Evolutionary conservation across 2,888 invertebrate genomes (phyloP).

Genomic region (Ischnus inquisitorius): DNA sequence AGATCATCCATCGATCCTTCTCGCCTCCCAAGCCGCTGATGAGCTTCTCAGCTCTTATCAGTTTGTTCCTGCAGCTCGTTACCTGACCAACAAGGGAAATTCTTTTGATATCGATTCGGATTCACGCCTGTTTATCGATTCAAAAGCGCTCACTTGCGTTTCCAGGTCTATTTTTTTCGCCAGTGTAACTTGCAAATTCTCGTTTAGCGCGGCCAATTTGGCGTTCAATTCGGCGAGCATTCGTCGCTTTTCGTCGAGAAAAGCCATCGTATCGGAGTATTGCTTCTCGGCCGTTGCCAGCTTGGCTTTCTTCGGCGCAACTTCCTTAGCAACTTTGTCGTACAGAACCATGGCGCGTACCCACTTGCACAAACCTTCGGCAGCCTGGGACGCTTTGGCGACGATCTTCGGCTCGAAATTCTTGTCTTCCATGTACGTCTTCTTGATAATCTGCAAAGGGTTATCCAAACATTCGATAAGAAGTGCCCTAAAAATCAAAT

Average conservation of each 20-base stretch:
- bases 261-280: conserved; percentile 93
- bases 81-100: conserved; percentile 63
- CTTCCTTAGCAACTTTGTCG: conserved; percentile 93
- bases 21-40: conserved; percentile 95
- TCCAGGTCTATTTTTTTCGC: conserved; percentile 90
- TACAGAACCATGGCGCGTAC: conserved; percentile 96
- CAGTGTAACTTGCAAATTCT: conserved; percentile 89
- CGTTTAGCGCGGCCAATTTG: conserved; percentile 90
- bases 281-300: conserved; percentile 93
- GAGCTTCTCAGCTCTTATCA: conserved; percentile 94
- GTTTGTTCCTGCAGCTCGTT: conserved; percentile 91
- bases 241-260: conserved; percentile 93
- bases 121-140: neutral
- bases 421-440: conserved; percentile 86
- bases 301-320: conserved; percentile 94
- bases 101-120: neutral
- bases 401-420: conserved; percentile 93
- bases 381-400: conserved; percentile 96
- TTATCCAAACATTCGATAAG: neutral
- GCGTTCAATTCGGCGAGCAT: conserved; percentile 92
- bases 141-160: conserved; percentile 87
- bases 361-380: conserved; percentile 97
- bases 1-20: conserved; percentile 93
- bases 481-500: neutral
- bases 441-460: conserved; percentile 74